A percentile compares a stretch with the other conserved stretches of the same genome.
These are phyloP conservation scores for Eurytemora carolleeae DNA, from an alignment of 1,140 invertebrate species.

Conservation along the genomic window DNA sequence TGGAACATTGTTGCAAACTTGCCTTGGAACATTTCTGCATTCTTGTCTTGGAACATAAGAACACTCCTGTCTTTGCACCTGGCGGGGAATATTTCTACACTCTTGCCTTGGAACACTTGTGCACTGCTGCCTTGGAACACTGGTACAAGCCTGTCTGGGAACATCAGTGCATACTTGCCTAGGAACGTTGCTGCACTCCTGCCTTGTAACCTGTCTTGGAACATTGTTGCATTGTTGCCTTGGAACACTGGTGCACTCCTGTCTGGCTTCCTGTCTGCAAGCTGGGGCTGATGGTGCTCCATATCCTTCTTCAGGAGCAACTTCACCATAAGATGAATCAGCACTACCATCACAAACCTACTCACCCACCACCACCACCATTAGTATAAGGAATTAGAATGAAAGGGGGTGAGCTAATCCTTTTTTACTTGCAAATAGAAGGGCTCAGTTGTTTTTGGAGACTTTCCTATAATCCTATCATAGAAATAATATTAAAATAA, in stretches of 20 bases:
- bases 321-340: not conserved
- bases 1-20: too few relatives aligned
- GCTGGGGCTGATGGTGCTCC: not conserved
- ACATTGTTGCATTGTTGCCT: slow-evolving; percentile 1
- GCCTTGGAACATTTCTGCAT: too few relatives aligned
- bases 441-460: not conserved
- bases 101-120: too few relatives aligned
- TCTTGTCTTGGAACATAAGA: slow-evolving; percentile 8
- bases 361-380: not conserved
- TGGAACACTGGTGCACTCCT: slow-evolving; percentile 1
- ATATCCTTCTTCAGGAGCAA: not conserved
- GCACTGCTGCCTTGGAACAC: slow-evolving; percentile 3
- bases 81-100: too few relatives aligned
- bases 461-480: too few relatives aligned
- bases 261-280: not conserved
- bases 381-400: too few relatives aligned
- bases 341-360: not conserved
- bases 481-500: too few relatives aligned
- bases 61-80: too few relatives aligned
- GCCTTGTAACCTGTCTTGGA: not conserved
- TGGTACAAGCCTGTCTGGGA: slow-evolving; percentile 7
- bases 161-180: not conserved
- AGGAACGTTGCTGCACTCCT: not conserved
- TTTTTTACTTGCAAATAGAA: not conserved
- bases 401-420: slow-evolving; percentile 1